Base-by-base conservation (phyloP, 2,888 invertebrate genomes). In the Sericinus montela region DNA sequence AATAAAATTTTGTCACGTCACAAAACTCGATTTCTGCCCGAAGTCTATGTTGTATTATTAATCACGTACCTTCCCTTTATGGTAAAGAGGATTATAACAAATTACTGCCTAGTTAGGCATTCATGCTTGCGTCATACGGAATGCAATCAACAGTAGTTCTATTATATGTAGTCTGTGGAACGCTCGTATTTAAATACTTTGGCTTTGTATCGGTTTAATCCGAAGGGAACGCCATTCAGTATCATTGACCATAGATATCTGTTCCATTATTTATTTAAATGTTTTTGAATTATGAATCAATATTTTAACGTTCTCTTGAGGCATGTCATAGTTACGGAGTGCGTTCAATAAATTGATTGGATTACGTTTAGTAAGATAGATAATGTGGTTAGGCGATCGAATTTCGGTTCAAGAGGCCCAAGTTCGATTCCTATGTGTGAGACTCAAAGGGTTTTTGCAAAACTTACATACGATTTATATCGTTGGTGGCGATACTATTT, bases 11-110 rank as follows among this genome's bases (percentile, higher is more conserved):
- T 45, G 25, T 40, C 28, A 14, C 19, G 25, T 10, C 25, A 35
- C 34, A 19, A 45, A 40, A 44, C 45, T 34, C 28, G 16, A 9
- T 39, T 36, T 34, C 39, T 28, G 16, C 44, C 45, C 48, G 19
- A 42, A 39, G 15, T 42, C 9, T 42, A 37, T 41, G 37, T 51
- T 56, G 53, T 48, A 58, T 55, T 56, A 53, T 55, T 55, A 55
- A 59, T 56, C 55, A 53, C 43, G 48, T 50, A 54, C 45, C 42
- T 45, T 36, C 39, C 35, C 53, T 51, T 44, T 59, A 60, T 52
- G 57, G 64, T 57, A 59, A 65, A 63, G 62, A 61, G 56, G 60
- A 63, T 65, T 65, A 62, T 54, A 48, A 55, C 51, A 51, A 54
- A 46, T 39, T 40, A 39, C 43, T 16, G 32, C 29, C 35, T 40